Evolutionary conservation across 2,888 invertebrate genomes (phyloP).

Genomic region (Drepanosiphum platanoidis): DNA sequence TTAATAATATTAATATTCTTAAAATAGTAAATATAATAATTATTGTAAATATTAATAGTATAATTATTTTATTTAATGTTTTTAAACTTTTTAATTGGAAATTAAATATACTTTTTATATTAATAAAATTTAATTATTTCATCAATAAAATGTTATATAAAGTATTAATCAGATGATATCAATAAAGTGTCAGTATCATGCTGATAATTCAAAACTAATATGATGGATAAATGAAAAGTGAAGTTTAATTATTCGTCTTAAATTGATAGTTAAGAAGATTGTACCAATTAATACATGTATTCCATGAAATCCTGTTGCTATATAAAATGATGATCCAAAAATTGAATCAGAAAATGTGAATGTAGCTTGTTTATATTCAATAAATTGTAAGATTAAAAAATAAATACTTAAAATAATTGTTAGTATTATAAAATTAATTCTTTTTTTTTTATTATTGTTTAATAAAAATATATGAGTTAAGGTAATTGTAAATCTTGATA

Average conservation of each 20-base stretch:
- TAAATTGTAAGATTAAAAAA: not conserved
- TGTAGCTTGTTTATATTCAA: constrained; percentile 26
- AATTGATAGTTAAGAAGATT: not conserved
- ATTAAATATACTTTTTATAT: constrained; percentile 44
- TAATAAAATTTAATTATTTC: constrained; percentile 54
- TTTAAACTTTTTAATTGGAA: constrained; percentile 35
- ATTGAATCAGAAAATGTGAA: constrained; percentile 32
- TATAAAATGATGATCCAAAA: constrained; percentile 18
- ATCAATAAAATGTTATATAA: constrained; percentile 39
- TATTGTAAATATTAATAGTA: not conserved
- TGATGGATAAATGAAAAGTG: not conserved
- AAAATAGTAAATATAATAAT: not conserved
- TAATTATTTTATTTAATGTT: constrained; percentile 36
- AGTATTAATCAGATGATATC: constrained; percentile 31
- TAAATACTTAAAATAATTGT: constrained; percentile 10
- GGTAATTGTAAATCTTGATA: not conserved
- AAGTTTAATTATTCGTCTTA: constrained; percentile 12
- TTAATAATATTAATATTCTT: not conserved
- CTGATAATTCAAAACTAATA: constrained; percentile 38
- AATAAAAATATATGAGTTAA: not conserved
- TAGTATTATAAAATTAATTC: not conserved
- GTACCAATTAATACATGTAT: constrained; percentile 18
- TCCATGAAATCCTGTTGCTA: constrained; percentile 13
- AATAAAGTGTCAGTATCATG: constrained; percentile 37
- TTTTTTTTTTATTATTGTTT: constrained; percentile 7